phyloP scores from a whole-genome alignment of 2,113 vertebrate genomes.

The Pagrus major region DNA sequence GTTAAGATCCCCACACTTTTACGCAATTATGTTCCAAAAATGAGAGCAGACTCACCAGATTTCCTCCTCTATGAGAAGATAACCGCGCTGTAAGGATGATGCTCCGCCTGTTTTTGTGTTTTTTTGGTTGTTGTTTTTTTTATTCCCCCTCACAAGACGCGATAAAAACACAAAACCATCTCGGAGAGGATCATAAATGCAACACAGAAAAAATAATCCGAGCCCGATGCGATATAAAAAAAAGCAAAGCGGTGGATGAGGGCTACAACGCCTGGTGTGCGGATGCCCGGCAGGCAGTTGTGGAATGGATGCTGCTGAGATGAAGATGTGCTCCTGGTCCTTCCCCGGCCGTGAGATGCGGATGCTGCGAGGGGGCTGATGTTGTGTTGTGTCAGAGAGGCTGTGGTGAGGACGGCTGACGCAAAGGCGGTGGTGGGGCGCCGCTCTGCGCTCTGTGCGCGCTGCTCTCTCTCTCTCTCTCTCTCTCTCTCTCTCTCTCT shows the following conservation, averaged over 20 bases:
- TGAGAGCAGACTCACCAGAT: conserved; percentile 66
- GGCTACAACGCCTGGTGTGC: conserved; percentile 56
- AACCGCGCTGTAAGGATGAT: conserved; percentile 57
- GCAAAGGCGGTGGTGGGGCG: conserved; percentile 79
- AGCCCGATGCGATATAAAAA: conserved; percentile 25
- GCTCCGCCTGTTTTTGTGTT: conserved; percentile 50
- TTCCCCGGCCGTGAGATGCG: conserved; percentile 72
- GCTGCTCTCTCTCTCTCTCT: conserved; percentile 54
- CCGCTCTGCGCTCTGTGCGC: conserved; percentile 75
- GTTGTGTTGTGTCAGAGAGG: conserved; percentile 65
- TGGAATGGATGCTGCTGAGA: conserved; percentile 79
- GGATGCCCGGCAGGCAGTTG: conserved; percentile 67
- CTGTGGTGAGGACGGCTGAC: conserved; percentile 57
- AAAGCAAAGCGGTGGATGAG: conserved; percentile 43
- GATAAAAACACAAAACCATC: conserved; percentile 64
- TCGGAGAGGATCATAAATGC: conserved; percentile 28
- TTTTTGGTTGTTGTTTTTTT: no score
- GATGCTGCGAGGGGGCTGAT: conserved; percentile 73
- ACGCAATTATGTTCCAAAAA: neutral
- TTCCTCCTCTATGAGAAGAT: conserved; percentile 39
- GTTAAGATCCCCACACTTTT: fast-evolving
- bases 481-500: no score
- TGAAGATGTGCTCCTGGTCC: conserved; percentile 81
- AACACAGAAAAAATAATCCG: conserved; percentile 48
- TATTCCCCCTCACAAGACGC: conserved; percentile 22